These are phyloP conservation scores for Drosophila murphyi DNA, from an alignment of 1,140 invertebrate species.

Conservation along the genomic window DNA sequence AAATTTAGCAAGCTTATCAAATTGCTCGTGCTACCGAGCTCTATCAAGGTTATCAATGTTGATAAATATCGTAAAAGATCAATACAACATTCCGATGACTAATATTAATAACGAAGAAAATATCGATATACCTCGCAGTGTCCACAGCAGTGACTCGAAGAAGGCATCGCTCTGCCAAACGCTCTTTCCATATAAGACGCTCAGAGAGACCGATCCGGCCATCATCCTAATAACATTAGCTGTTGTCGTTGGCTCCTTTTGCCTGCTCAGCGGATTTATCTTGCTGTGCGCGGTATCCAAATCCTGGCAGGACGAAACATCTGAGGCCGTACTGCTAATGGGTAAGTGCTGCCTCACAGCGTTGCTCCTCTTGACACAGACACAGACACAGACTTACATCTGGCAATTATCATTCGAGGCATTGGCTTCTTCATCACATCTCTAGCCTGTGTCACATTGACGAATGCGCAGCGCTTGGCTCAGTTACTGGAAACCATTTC, in stretches of 20 bases:
- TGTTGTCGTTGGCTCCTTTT: constrained; percentile 76
- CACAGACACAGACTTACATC: neutral
- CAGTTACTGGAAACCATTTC: constrained; percentile 58
- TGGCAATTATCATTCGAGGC: constrained; percentile 28
- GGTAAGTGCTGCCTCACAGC: too few relatives aligned
- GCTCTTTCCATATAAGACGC: constrained; percentile 55
- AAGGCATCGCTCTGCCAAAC: constrained; percentile 53
- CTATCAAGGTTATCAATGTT: too few relatives aligned
- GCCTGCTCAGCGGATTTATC: constrained; percentile 72
- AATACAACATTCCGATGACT: too few relatives aligned
- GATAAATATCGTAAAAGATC: too few relatives aligned
- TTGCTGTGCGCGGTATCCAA: constrained; percentile 75
- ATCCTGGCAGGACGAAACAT: constrained; percentile 75
- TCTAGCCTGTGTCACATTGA: constrained; percentile 73
- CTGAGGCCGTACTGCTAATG: constrained; percentile 71
- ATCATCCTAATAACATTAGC: constrained; percentile 76
- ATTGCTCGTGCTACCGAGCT: too few relatives aligned
- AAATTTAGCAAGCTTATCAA: too few relatives aligned
- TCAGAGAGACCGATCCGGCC: constrained; percentile 63
- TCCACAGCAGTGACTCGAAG: too few relatives aligned
- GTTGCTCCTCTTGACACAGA: too few relatives aligned
- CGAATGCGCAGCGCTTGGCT: constrained; percentile 55
- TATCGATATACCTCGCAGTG: too few relatives aligned
- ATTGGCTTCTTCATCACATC: constrained; percentile 80
- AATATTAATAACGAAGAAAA: too few relatives aligned